These are phyloP conservation scores for Mesoligia furuncula DNA, from an alignment of 2,888 invertebrate species.

Conservation along the genomic window DNA sequence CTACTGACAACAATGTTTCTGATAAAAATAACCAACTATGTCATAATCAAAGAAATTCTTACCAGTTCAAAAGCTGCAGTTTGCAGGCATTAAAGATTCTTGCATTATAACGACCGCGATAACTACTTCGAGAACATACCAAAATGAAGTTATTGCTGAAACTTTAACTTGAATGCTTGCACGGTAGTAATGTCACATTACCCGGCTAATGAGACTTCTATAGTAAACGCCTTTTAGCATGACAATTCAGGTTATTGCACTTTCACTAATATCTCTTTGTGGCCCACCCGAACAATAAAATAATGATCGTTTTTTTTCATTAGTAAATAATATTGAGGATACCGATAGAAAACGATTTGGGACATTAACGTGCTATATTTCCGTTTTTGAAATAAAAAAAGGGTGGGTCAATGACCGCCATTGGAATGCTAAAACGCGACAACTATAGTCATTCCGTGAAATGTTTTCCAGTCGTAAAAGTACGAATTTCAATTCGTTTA, in stretches of 20 bases:
- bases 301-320: not conserved
- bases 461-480: constrained; percentile 27
- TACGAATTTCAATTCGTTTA: constrained; percentile 30
- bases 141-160: constrained; percentile 31
- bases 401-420: not conserved
- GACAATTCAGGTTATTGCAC: not conserved
- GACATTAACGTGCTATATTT: not conserved
- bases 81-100: constrained; percentile 31
- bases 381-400: not conserved
- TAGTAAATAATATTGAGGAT: not conserved
- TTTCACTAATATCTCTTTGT: not conserved
- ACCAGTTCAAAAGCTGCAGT: not conserved
- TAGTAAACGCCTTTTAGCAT: not conserved
- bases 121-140: constrained; percentile 42
- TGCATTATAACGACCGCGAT: constrained; percentile 27
- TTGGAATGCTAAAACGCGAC: not conserved
- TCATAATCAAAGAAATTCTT: constrained; percentile 2
- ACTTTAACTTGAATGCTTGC: constrained; percentile 41
- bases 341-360: not conserved
- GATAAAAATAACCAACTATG: constrained; percentile 19
- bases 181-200: constrained; percentile 12
- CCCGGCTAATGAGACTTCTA: constrained; percentile 16
- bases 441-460: constrained; percentile 32
- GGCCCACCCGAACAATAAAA: not conserved
- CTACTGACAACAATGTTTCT: constrained; percentile 8